These are phyloP conservation scores for Buteo buteo DNA, from an alignment of 2,113 vertebrate genomes.

Conservation along the genomic window DNA sequence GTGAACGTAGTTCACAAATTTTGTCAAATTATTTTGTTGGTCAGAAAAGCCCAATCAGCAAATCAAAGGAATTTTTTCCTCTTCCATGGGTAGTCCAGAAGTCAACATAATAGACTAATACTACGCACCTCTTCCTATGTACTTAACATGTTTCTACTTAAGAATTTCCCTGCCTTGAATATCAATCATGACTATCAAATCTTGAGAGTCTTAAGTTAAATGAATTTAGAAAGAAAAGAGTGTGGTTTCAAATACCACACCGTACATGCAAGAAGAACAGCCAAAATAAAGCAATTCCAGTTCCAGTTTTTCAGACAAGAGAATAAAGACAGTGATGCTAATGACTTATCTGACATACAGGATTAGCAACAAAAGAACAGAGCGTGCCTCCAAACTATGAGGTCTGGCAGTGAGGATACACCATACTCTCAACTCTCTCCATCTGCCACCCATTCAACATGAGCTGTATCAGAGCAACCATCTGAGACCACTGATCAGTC, in stretches of 20 bases:
- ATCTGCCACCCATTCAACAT: neutral
- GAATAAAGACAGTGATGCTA: neutral
- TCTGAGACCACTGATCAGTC: neutral
- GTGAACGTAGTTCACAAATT: neutral
- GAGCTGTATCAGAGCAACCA: neutral
- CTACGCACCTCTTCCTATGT: neutral
- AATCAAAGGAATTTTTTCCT: neutral
- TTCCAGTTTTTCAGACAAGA: neutral
- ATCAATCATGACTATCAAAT: neutral
- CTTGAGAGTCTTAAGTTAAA: neutral
- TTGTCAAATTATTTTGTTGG: neutral
- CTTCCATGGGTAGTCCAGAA: neutral
- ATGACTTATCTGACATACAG: neutral
- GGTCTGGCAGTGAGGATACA: neutral
- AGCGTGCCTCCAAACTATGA: neutral
- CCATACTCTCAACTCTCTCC: neutral
- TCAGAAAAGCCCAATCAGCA: neutral
- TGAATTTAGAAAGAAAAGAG: neutral
- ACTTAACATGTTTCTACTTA: neutral
- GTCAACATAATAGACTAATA: neutral
- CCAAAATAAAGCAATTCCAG: neutral
- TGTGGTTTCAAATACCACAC: neutral
- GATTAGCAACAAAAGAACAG: neutral
- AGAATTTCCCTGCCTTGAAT: neutral
- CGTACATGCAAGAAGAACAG: neutral